Evolutionary conservation across 2,888 invertebrate genomes (phyloP), one percentile per base, ranked within the genome.

Genomic region (Cerceris ruficornis): DNA sequence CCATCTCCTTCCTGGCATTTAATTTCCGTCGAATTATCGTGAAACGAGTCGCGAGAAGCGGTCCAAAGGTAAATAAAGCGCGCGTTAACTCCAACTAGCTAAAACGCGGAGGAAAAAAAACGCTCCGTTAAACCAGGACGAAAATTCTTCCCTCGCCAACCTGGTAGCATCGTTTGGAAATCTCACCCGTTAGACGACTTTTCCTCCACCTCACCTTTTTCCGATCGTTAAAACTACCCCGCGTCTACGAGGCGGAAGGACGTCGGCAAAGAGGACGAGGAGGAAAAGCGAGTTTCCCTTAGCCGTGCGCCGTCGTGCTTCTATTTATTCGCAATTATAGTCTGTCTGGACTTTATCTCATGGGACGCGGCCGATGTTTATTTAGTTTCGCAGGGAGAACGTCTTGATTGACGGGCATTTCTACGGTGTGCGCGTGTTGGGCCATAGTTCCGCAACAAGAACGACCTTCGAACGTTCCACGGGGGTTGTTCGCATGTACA

Each of bases 281-380:
- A 9, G 65, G 49, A 55, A 55, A 59, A 69, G 60, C 28, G 54
- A 15, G 54, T 57, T 49, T 69, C 61, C 49, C 69, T 41, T 42
- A 50, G 65, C 66, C 46, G 28, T 42, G 68, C 57, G 14, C 50
- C 73, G 60, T 50, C 65, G 57, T 73, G 67, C 52, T 84, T 86
- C 87, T 87, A 87, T 88, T 89, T 88, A 86, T 88, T 89, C 85
- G 88, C 88, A 88, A 88, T 88, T 88, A 88, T 87, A 80, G 54
- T 75, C 79, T 69, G 80, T 74, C 81, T 64, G 81, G 81, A 80
- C 72, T 75, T 72, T 82, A 83, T 80, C 80, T 82, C 75, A 41
- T 64, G 65, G 77, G 74, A 74, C 75, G 72, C 75, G 72, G 67
- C 60, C 60, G 69, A 78, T 68, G 84, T 84, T 86, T 87, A 84